These are phyloP conservation scores for Oscheius sp. DNA, from an alignment of 2,888 invertebrate species.

Conservation along the genomic window DNA sequence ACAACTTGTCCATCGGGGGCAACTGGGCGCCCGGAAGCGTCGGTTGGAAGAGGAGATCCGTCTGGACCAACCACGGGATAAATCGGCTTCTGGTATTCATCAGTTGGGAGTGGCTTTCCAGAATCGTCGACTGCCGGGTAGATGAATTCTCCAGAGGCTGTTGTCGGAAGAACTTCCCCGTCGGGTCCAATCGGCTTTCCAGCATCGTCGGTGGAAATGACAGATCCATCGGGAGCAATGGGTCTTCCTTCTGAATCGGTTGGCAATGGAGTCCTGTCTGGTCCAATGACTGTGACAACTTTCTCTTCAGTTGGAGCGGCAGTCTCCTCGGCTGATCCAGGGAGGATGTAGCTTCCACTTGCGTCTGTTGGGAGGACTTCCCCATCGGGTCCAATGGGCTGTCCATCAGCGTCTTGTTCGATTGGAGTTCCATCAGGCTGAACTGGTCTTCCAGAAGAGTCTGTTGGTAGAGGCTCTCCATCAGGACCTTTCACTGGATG, in stretches of 20 bases:
- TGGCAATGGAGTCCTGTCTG: constrained; percentile 35
- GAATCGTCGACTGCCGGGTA: constrained; percentile 32
- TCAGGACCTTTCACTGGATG: constrained; percentile 36
- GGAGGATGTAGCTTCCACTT: constrained; percentile 23
- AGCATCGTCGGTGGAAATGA: constrained; percentile 47
- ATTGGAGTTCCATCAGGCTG: constrained; percentile 29
- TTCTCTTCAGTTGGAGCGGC: constrained; percentile 38
- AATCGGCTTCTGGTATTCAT: constrained; percentile 29
- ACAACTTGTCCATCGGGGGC: constrained; percentile 1
- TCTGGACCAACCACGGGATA: constrained; percentile 36
- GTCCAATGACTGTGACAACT: constrained; percentile 31
- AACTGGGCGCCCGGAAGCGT: constrained; percentile 45
- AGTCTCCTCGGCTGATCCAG: constrained; percentile 46
- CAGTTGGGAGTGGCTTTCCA: constrained; percentile 48
- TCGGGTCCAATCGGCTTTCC: constrained; percentile 43
- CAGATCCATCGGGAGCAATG: constrained; percentile 48
- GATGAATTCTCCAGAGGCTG: constrained; percentile 20
- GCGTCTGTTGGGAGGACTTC: constrained; percentile 42
- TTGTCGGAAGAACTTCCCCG: constrained; percentile 47
- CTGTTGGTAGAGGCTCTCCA: constrained; percentile 49
- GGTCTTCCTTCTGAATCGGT: constrained; percentile 37
- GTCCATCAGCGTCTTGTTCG: constrained; percentile 39
- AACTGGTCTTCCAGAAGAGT: constrained; percentile 41
- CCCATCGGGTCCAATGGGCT: constrained; percentile 49
- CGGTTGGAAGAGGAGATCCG: constrained; percentile 44